Evolutionary conservation across 2,797 vertebrate genomes (phyloP).

Genomic region (Macropus fuliginosus): DNA sequence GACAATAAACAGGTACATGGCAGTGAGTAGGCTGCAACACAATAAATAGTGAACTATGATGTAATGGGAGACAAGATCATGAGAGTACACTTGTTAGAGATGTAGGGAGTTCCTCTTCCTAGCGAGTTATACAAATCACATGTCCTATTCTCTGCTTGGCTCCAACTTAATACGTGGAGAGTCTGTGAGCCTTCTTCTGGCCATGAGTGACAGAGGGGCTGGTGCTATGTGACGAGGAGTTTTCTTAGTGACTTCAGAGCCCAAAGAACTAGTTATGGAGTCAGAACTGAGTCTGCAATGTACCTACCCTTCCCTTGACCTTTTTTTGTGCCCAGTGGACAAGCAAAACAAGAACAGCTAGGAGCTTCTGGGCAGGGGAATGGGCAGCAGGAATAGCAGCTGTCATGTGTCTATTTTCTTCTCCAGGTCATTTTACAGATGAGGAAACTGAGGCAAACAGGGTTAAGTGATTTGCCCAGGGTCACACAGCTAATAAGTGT

Average conservation of each 20-base stretch:
- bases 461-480: no score
- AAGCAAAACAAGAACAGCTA: not conserved
- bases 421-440: no score
- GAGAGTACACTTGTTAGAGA: not conserved
- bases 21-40: not conserved
- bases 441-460: no score
- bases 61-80: not conserved
- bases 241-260: not conserved
- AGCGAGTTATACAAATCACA: no score
- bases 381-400: no score
- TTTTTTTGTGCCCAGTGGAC: no score
- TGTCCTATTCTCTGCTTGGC: not conserved
- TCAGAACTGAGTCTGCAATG: not conserved
- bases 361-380: not conserved
- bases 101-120: not conserved
- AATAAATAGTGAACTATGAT: not conserved
- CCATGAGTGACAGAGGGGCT: not conserved
- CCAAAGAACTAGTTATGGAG: not conserved
- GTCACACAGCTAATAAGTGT: no score
- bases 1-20: not conserved
- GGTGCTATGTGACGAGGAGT: not conserved
- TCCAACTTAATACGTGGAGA: not conserved
- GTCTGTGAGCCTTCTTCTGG: not conserved
- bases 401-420: not conserved
- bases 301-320: no score